Base-by-base conservation (phyloP, 2,797 vertebrate species). In the Bovichtus variegatus region DNA sequence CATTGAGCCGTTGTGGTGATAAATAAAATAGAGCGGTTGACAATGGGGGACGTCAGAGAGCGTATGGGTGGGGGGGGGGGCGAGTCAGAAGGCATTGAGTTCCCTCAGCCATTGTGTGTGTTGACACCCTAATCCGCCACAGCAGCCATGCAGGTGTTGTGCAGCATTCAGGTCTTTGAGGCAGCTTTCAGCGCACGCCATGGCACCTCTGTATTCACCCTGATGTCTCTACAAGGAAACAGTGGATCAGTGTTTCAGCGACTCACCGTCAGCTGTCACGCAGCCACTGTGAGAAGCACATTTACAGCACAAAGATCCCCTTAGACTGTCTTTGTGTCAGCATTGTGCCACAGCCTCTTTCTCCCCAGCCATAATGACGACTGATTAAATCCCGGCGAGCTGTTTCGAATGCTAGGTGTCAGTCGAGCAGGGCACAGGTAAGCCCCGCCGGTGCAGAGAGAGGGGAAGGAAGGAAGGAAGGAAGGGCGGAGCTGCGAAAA, bases 141-240 rank as follows among this genome's bases (percentile, higher is more conserved):
- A 70, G 89, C 89, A 92, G 90, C 86, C 84, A 29, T 86, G 90
- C 92, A 92, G 92, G 92, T 94, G 93, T 93, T 89, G 91, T 89
- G 92, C 86, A 41, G 78, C 87, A 84, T 89, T 92, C 90, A 92
- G 90, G 89, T 81, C 91, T 91, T 83, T 87, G 86, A 87, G 87
- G 87, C 81, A 34, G 84, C 87, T 89, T 91, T 92, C 88, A 84
- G 85, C 81, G 83, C 65, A 78, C 81, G 82, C 84, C 79, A 23
- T 36, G 74, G 87, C 93, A 91, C 89, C 89, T 85, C 88, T 88
- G 85, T 81, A 87, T 88, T 89, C 90, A 79, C 85, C 81, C 84
- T 88, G 89, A 93, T 93, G 92, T 94, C 92, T 92, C 90, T 90
- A 92, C 93, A 94, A 90, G 90, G 78, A 88, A 93, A 91, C 91